phyloP scores from a whole-genome alignment of 2,113 vertebrate genomes.

The Lutjanus erythropterus region DNA sequence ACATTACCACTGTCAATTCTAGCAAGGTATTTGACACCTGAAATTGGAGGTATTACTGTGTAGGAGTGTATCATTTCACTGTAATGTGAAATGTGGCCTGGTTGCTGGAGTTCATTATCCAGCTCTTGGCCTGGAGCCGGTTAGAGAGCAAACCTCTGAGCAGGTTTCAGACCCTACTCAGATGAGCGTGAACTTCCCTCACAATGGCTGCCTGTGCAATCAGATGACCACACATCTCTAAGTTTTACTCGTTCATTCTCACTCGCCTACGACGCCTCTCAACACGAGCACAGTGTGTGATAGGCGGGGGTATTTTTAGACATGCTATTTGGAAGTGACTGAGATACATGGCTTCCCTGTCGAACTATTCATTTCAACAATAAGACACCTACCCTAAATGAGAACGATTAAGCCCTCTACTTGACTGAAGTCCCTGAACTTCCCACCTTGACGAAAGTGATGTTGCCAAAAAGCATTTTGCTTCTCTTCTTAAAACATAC shows the following conservation, averaged over 20 bases:
- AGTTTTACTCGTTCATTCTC: constrained; percentile 36
- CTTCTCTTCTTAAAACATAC: constrained; percentile 17
- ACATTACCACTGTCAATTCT: constrained; percentile 13
- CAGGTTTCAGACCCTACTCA: constrained; percentile 32
- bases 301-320: constrained; percentile 40
- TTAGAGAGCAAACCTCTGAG: constrained; percentile 18
- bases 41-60: constrained; percentile 30
- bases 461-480: background rate
- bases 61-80: constrained; percentile 37
- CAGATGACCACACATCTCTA: constrained; percentile 34
- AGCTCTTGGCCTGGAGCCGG: constrained; percentile 23
- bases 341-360: constrained; percentile 13
- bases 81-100: constrained; percentile 48
- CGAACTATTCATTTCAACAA: background rate
- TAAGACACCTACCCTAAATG: constrained; percentile 18
- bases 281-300: constrained; percentile 4
- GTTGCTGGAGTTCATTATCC: constrained; percentile 50
- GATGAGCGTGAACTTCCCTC: constrained; percentile 23
- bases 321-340: constrained; percentile 27
- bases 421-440: constrained; percentile 40
- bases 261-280: constrained; percentile 1
- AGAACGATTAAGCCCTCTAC: constrained; percentile 23
- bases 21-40: constrained; percentile 18
- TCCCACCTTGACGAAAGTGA: background rate
- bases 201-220: constrained; percentile 16